Evolutionary conservation across 2,888 invertebrate genomes (phyloP).

Genomic region (Leptopilina drosophilae): DNA sequence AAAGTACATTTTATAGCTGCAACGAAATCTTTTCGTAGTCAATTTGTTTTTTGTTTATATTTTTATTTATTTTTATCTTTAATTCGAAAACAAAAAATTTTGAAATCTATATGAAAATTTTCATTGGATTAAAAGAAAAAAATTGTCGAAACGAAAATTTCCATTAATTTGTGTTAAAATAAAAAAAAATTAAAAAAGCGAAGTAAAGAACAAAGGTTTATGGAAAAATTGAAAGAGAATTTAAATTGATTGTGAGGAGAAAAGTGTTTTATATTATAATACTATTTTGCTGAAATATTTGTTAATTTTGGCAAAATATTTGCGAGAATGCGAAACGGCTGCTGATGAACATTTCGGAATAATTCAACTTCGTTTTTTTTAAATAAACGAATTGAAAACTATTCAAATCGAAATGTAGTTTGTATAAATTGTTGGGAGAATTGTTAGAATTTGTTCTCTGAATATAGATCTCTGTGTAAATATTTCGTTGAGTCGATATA

Average conservation of each 20-base stretch:
- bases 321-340: neutral
- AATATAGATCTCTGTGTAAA: conserved; percentile 26
- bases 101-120: too few relatives aligned
- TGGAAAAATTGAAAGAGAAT: too few relatives aligned
- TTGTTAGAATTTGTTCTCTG: conserved; percentile 6
- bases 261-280: neutral
- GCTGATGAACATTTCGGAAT: neutral
- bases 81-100: too few relatives aligned
- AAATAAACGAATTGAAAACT: neutral
- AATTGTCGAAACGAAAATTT: too few relatives aligned
- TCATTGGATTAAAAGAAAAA: too few relatives aligned
- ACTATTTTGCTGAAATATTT: neutral
- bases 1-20: neutral
- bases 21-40: neutral
- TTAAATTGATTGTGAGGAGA: too few relatives aligned
- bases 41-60: neutral
- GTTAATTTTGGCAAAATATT: neutral
- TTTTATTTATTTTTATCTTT: too few relatives aligned
- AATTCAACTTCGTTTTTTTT: neutral
- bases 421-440: neutral
- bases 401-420: neutral
- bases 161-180: too few relatives aligned
- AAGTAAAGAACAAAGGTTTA: too few relatives aligned
- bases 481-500: conserved; percentile 1
- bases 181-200: too few relatives aligned